These are phyloP conservation scores for Pseudococcus viburni DNA, from an alignment of 2,888 invertebrate genomes.

Conservation along the genomic window DNA sequence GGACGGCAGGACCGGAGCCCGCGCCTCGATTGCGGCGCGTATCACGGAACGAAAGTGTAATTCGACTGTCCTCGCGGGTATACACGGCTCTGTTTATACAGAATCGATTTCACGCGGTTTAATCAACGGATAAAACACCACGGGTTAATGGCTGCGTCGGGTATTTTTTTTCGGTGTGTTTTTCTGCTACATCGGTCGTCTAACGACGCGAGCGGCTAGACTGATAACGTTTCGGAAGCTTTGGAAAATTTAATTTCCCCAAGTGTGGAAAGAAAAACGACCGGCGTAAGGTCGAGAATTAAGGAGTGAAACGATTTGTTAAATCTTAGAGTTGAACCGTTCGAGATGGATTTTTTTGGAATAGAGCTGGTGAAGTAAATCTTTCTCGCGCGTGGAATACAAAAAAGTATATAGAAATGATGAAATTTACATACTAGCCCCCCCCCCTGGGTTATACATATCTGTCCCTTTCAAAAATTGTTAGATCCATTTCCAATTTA, in stretches of 20 bases:
- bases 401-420: too few relatives aligned
- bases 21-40: conserved; percentile 8
- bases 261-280: conserved; percentile 12
- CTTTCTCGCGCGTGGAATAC: too few relatives aligned
- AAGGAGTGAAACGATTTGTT: neutral
- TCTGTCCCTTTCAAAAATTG: too few relatives aligned
- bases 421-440: too few relatives aligned
- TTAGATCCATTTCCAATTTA: too few relatives aligned
- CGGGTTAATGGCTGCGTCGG: neutral
- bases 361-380: too few relatives aligned
- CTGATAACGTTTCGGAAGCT: neutral
- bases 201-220: conserved; percentile 7
- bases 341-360: too few relatives aligned
- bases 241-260: neutral
- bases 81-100: neutral
- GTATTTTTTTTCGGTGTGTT: neutral
- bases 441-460: too few relatives aligned
- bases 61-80: conserved; percentile 5
- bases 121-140: conserved; percentile 18
- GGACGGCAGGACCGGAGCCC: neutral
- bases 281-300: neutral
- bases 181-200: conserved; percentile 40
- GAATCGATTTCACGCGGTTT: conserved; percentile 50
- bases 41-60: conserved; percentile 36
- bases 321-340: neutral